These are phyloP conservation scores for Hemichromis elongatus DNA, from an alignment of 2,113 vertebrate genomes.

Conservation along the genomic window DNA sequence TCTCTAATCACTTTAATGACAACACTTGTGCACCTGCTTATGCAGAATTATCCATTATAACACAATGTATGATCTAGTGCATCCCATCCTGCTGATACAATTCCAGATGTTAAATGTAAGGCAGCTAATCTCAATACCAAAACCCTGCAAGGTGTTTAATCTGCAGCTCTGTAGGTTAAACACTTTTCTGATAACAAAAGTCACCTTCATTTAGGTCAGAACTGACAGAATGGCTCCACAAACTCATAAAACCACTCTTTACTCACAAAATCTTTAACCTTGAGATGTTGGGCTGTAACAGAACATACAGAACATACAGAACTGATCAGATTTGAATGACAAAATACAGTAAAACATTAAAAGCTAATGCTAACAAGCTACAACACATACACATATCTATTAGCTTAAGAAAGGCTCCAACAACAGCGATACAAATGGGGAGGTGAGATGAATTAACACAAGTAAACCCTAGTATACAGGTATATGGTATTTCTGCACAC, in stretches of 20 bases:
- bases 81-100: background rate
- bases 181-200: background rate
- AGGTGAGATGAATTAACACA: background rate
- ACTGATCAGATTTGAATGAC: no score
- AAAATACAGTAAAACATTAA: background rate
- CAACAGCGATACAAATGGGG: background rate
- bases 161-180: background rate
- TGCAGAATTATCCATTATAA: background rate
- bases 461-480: background rate
- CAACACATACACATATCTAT: background rate
- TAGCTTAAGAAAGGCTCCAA: background rate
- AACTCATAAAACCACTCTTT: background rate
- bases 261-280: background rate
- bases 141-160: background rate
- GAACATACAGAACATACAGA: background rate
- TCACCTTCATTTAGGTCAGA: rapidly evolving
- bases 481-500: background rate
- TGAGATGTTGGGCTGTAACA: background rate
- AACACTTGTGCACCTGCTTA: background rate
- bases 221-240: background rate
- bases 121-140: background rate
- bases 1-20: background rate
- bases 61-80: background rate
- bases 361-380: background rate
- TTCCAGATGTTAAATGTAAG: background rate